phyloP scores from a whole-genome alignment of 2,888 invertebrate species.

The Blastobasis adustella region DNA sequence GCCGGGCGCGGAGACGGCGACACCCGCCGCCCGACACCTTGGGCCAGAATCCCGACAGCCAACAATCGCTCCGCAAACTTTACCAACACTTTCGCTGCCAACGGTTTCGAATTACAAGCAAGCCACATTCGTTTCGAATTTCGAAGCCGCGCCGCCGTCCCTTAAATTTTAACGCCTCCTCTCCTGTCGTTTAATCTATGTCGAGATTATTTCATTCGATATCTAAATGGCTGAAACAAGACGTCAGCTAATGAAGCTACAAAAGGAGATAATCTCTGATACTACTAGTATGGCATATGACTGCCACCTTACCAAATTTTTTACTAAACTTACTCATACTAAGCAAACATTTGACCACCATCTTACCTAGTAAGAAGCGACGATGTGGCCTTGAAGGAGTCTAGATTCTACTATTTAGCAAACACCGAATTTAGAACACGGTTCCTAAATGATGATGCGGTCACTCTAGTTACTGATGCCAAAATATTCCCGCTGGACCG shows the following conservation, averaged over 20 bases:
- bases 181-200: not conserved
- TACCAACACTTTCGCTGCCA: slow-evolving; percentile 30
- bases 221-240: not conserved
- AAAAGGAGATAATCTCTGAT: not conserved
- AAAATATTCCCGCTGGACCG: too few relatives aligned
- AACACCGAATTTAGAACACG: too few relatives aligned
- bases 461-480: too few relatives aligned
- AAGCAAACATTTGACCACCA: too few relatives aligned
- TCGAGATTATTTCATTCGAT: not conserved
- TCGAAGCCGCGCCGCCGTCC: not conserved
- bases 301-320: too few relatives aligned
- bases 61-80: slow-evolving; percentile 43
- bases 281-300: not conserved
- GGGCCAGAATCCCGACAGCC: slow-evolving; percentile 32
- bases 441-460: too few relatives aligned
- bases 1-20: slow-evolving; percentile 37
- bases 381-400: too few relatives aligned
- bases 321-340: too few relatives aligned
- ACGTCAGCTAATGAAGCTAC: not conserved
- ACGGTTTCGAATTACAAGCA: slow-evolving; percentile 1
- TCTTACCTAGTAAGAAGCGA: too few relatives aligned
- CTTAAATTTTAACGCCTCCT: not conserved
- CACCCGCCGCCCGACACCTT: slow-evolving; percentile 43
- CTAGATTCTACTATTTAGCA: too few relatives aligned
- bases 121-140: not conserved